Conservation (phyloP, 2,113 vertebrate genomes). For the Lathamus discolor region DNA sequence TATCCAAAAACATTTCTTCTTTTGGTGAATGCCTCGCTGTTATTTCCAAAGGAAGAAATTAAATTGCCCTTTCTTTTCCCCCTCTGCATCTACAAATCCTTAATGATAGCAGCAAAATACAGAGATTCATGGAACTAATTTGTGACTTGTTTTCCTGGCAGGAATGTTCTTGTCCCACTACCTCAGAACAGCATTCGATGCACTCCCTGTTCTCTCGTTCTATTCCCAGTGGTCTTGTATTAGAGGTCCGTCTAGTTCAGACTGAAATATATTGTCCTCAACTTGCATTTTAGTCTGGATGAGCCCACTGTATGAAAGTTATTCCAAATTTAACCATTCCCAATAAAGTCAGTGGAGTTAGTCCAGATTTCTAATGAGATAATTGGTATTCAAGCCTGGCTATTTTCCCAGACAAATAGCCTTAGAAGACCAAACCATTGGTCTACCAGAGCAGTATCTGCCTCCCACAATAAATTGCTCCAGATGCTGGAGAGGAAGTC, state of each 20-base stretch:
- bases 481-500: background rate
- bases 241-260: background rate
- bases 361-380: background rate
- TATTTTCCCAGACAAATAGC: background rate
- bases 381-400: background rate
- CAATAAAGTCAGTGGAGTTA: background rate
- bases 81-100: conserved; percentile 7
- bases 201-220: background rate
- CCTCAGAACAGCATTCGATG: background rate
- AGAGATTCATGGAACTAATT: background rate
- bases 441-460: background rate
- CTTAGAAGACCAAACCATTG: background rate
- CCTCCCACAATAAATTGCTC: background rate
- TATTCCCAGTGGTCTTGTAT: background rate
- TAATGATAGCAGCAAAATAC: background rate
- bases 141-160: background rate
- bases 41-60: conserved; percentile 8
- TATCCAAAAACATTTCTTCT: background rate
- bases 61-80: background rate
- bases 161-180: background rate
- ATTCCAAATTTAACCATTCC: background rate
- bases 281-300: background rate
- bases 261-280: background rate
- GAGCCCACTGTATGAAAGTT: background rate
- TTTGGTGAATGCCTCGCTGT: background rate